Evolutionary conservation across 2,113 vertebrate species (phyloP).

Genomic region (Dicrurus megarhynchus): DNA sequence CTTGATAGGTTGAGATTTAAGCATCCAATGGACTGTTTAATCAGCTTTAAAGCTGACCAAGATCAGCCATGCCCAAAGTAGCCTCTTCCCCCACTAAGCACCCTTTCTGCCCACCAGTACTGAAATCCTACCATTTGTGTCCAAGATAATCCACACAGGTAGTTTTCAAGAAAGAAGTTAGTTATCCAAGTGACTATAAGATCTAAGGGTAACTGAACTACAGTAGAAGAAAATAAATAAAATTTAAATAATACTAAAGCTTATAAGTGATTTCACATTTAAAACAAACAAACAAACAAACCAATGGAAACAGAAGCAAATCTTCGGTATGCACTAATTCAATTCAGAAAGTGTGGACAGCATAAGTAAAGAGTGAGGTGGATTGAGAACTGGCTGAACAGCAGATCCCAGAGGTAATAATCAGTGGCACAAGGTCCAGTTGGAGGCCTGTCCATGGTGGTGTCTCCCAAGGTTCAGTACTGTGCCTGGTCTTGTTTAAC

Average conservation of each 20-base stretch:
- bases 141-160: background rate
- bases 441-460: fast-evolving
- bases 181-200: background rate
- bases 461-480: fast-evolving
- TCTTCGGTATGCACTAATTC: background rate
- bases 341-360: background rate
- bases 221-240: background rate
- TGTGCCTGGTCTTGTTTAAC: background rate
- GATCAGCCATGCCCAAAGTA: background rate
- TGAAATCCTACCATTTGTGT: background rate
- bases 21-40: background rate
- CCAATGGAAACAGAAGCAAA: background rate
- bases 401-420: background rate
- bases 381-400: background rate
- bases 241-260: background rate
- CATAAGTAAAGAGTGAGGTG: background rate
- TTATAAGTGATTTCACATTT: background rate
- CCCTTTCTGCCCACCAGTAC: background rate
- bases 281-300: background rate
- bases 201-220: background rate
- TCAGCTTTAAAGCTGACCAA: background rate
- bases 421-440: background rate
- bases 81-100: background rate
- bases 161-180: background rate
- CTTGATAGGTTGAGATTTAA: background rate